Base-by-base conservation (phyloP, 2,113 vertebrate genomes). In the Hepsetus odoe region DNA sequence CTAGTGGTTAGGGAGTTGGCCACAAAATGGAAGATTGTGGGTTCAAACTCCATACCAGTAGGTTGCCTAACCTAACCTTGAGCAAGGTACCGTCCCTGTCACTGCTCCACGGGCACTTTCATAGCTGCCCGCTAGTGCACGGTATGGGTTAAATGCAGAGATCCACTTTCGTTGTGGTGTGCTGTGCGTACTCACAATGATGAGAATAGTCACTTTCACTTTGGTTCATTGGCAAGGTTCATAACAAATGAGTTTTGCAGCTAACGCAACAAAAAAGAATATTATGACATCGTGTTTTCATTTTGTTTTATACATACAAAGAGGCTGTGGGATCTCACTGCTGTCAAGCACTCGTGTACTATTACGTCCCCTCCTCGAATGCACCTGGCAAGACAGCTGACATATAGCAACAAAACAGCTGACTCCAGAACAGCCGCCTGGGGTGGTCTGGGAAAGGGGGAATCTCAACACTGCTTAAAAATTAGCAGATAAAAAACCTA, bases 381-480 rank as follows among this genome's bases (percentile, higher is more conserved):
- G 75, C 75, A 77, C 65, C 75, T 77, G 75, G 75, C 62, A 42
- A 72, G 24, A 72, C 77, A 72, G 77, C 77, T 79, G 77, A 72
- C 22, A 53, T 2, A 49, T 33, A 78, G 59, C 67, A 71, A 14
- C 71, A 32, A 68, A 71, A 71, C 76, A 70, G 67, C 76, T 78
- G 66, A 78, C 66, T 78, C 26, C 16, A 72, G 61, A 58, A 62
- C 44, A n/a, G 42, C 22, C 16, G 49, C 32, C 42, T 49, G 49
- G 18, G 28, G 44, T 46, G 46, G n/a, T 55, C 22, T 22, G 16
- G n/a, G n/a, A 55, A 55, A 10, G n/a, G 1, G n/a, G 59, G 5
- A 33, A 62, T 22, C 58, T 62, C 56, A 67, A 49, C 53, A 33
- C 18, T 69, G 35, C 13, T 20, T 30, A 30, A 53, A 56, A 30